Percentiles rank a stretch among this genome's conserved stretches.
These are phyloP conservation scores for Crepidodera aurea DNA, from an alignment of 2,888 invertebrate genomes.

Conservation along the genomic window DNA sequence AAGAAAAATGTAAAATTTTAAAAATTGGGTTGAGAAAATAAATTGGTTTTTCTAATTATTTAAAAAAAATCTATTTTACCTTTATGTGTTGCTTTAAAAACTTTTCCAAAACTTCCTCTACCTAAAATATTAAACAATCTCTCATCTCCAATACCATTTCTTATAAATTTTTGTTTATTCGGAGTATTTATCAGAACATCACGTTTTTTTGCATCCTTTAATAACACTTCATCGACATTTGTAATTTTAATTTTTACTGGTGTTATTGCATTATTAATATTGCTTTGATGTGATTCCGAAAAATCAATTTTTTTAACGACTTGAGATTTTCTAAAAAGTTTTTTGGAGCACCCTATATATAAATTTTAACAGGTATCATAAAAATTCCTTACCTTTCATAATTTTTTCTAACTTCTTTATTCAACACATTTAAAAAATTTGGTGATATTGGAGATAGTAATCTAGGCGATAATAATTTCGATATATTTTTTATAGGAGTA, in stretches of 20 bases:
- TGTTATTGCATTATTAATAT: slow-evolving; percentile 7
- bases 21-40: too few species aligned
- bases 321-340: not conserved
- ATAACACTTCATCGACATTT: slow-evolving; percentile 9
- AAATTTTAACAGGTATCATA: too few species aligned
- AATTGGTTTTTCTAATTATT: too few species aligned
- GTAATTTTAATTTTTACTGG: slow-evolving; percentile 37
- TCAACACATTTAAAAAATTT: slow-evolving; percentile 25
- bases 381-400: slow-evolving; percentile 13
- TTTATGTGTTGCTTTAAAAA: slow-evolving; percentile 54
- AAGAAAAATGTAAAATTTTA: too few species aligned
- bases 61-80: too few species aligned
- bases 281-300: slow-evolving; percentile 14
- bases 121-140: slow-evolving; percentile 52
- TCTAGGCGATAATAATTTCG: slow-evolving; percentile 38
- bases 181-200: slow-evolving; percentile 48
- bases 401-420: slow-evolving; percentile 2
- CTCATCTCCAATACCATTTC: slow-evolving; percentile 47
- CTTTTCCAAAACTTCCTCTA: slow-evolving; percentile 57
- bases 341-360: too few species aligned
- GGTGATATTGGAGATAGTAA: slow-evolving; percentile 37
- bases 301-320: slow-evolving; percentile 40
- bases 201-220: slow-evolving; percentile 1
- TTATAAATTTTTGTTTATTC: slow-evolving; percentile 49
- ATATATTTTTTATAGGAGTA: slow-evolving; percentile 38